Percentiles rank a stretch among this genome's conserved stretches.
phyloP scores from a whole-genome alignment of 1,140 invertebrate species.

The Aricia agestis region DNA sequence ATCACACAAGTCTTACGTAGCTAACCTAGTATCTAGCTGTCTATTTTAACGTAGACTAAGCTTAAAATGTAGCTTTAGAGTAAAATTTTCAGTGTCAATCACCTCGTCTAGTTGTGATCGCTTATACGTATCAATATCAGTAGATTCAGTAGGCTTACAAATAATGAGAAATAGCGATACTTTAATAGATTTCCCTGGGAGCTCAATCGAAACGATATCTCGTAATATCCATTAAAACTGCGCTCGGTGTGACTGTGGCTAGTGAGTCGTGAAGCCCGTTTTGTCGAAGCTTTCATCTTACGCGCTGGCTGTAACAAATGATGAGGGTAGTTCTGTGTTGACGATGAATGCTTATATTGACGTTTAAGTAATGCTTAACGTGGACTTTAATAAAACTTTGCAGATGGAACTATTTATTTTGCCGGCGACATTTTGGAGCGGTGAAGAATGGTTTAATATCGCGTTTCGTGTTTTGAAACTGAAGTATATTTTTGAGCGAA shows the following conservation, averaged over 20 bases:
- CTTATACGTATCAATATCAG: too few species aligned
- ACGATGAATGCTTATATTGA: slow-evolving; percentile 15
- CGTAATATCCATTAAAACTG: slow-evolving; percentile 23
- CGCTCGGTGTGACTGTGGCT: slow-evolving; percentile 34
- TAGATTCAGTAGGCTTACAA: too few species aligned
- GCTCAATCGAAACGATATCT: neutral
- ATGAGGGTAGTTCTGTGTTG: slow-evolving; percentile 33
- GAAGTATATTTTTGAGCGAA: neutral
- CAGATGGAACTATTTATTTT: slow-evolving; percentile 12
- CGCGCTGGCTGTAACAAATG: slow-evolving; percentile 67
- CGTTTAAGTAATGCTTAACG: slow-evolving; percentile 12
- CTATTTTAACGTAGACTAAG: too few species aligned
- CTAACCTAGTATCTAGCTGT: too few species aligned
- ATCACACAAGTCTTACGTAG: too few species aligned
- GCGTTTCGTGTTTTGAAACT: neutral
- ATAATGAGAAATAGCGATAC: neutral
- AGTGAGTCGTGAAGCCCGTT: slow-evolving; percentile 63
- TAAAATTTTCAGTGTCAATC: too few species aligned
- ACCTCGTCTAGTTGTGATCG: too few species aligned
- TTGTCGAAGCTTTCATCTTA: slow-evolving; percentile 64
- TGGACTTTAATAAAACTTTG: slow-evolving; percentile 13
- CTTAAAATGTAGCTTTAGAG: too few species aligned
- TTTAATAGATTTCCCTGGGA: neutral
- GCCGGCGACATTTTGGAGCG: neutral
- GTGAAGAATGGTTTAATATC: slow-evolving; percentile 1